phyloP scores from a whole-genome alignment of 2,888 invertebrate genomes.

The Drosophila fungiperda region DNA sequence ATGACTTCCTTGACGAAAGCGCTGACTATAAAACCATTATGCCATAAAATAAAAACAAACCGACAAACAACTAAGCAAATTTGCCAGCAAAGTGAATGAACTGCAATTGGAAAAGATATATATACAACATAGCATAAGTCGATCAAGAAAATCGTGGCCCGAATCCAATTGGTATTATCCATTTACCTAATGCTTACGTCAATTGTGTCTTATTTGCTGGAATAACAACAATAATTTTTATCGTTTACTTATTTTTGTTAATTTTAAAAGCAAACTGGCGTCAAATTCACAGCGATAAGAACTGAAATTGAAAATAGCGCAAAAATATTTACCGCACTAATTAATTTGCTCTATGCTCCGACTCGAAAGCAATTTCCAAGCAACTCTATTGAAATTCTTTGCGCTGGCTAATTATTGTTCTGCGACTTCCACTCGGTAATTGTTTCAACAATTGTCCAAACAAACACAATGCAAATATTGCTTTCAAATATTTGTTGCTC shows the following conservation, averaged over 20 bases:
- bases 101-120: constrained; percentile 4
- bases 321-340: constrained; percentile 36
- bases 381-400: constrained; percentile 1
- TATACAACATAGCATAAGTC: constrained; percentile 7
- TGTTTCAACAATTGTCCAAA: constrained; percentile 69
- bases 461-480: constrained; percentile 51
- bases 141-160: constrained; percentile 11
- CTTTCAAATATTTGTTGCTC: constrained; percentile 38
- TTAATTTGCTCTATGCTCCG: constrained; percentile 25
- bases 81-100: constrained; percentile 44
- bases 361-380: constrained; percentile 5
- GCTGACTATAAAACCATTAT: constrained; percentile 20
- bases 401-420: constrained; percentile 38
- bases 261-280: constrained; percentile 13
- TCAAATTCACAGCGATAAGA: constrained; percentile 28
- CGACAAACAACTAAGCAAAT: constrained; percentile 28
- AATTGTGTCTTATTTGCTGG: constrained; percentile 1
- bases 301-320: background rate
- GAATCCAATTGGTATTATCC: background rate
- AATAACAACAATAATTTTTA: background rate
- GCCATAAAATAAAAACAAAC: constrained; percentile 17
- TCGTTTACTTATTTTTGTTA: background rate
- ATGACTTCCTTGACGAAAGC: constrained; percentile 53
- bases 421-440: constrained; percentile 15
- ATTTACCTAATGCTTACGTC: constrained; percentile 10